Evolutionary conservation across 2,797 vertebrate genomes (phyloP).

Genomic region (Gephyroberyx darwinii): DNA sequence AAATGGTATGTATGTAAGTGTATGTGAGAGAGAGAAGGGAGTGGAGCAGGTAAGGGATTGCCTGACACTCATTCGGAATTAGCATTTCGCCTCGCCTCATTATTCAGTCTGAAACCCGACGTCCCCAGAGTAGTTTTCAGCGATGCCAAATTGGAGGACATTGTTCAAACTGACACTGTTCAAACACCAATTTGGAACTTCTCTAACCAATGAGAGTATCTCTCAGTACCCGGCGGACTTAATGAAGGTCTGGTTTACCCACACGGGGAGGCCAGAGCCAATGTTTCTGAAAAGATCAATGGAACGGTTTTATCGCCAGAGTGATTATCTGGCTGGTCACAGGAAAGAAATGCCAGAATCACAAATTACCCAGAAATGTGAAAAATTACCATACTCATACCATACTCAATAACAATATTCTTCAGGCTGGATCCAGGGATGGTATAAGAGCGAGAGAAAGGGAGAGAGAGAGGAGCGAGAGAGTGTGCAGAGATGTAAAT

Average conservation of each 20-base stretch:
- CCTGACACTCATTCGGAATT: conserved; percentile 38
- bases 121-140: conserved; percentile 24
- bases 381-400: neutral
- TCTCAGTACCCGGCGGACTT: conserved; percentile 18
- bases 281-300: neutral
- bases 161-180: conserved; percentile 39
- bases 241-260: conserved; percentile 6
- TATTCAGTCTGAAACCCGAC: conserved; percentile 29
- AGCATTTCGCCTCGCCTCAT: conserved; percentile 47
- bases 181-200: conserved; percentile 6
- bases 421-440: conserved; percentile 6
- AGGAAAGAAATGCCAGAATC: neutral
- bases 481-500: conserved; percentile 2
- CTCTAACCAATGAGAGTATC: conserved; percentile 3
- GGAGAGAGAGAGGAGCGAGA: neutral
- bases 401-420: neutral
- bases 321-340: conserved; percentile 5
- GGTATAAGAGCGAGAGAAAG: neutral
- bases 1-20: neutral
- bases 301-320: neutral
- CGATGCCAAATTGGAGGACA: conserved; percentile 26
- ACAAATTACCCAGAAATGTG: neutral
- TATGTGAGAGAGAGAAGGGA: conserved; percentile 1
- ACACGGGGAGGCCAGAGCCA: neutral
- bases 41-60: conserved; percentile 13